Conservation (phyloP, 1,140 invertebrate genomes). For the Bactericera cockerelli region DNA sequence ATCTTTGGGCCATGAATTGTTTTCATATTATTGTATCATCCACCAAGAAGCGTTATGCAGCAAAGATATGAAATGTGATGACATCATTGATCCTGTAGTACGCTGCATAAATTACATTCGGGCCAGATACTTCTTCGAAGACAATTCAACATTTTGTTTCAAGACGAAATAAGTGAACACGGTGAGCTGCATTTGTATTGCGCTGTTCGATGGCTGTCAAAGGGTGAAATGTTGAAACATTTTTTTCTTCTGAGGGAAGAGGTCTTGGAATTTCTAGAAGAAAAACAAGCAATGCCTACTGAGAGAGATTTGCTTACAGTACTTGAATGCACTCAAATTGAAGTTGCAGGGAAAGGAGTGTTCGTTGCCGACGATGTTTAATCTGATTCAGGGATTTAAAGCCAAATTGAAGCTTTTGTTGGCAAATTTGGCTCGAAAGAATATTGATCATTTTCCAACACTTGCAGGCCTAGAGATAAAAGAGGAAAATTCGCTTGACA, state of each 20-base stretch:
- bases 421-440: not conserved
- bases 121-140: constrained; percentile 4
- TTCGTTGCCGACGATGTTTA: not conserved
- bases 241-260: constrained; percentile 9
- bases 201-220: constrained; percentile 11
- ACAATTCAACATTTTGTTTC: constrained; percentile 10
- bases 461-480: constrained; percentile 1
- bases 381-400: constrained; percentile 11
- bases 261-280: constrained; percentile 4
- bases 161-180: constrained; percentile 8
- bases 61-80: not conserved
- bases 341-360: constrained; percentile 11
- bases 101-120: constrained; percentile 11
- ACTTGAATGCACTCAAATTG: constrained; percentile 10
- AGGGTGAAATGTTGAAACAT: not conserved
- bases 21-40: constrained; percentile 26
- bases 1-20: constrained; percentile 16
- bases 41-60: constrained; percentile 25
- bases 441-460: constrained; percentile 11
- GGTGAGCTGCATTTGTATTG: constrained; percentile 12
- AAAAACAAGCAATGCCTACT: constrained; percentile 9
- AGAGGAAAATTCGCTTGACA: constrained; percentile 7
- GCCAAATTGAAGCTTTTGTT: constrained; percentile 8
- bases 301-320: constrained; percentile 3
- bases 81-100: not conserved